Evolutionary conservation across 2,797 vertebrate species (phyloP), one percentile per base, ranked within the genome.

Genomic region (Acrossocheilus fasciatus): DNA sequence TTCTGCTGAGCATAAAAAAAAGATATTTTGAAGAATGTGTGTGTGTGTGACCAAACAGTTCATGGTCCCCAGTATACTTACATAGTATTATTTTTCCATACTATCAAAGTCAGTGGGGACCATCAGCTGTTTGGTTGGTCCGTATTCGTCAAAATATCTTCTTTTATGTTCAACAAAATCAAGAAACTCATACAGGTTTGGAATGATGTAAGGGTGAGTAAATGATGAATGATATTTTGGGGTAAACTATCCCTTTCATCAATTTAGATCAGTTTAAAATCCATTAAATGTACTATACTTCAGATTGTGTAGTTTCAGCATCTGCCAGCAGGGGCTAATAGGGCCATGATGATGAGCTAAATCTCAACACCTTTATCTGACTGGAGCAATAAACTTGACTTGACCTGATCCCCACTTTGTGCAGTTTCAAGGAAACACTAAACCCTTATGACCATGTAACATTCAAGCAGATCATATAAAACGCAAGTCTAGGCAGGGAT

Each of bases 401-500:
- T 41, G 36, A 59, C 54, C 39, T 41, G 23, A 74, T 47, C 17
- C n/a, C 41, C 11, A 62, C 68, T 43, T 41, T 43, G 23, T 45
- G 11, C 1, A 1, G 41, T 64, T 75, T 83, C 4, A 50, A 83
- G 8, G 45, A 52, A 68, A 84, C 45, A 84, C 82, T 83, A 76
- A 84, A 52, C 23, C 45, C n/a, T 59, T 66, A 84, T 39, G 7
- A 52, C 43, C 6, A 66, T 18, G 7, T 39, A 66, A 50, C 59
- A 41, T 77, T 52, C 41, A 83, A 30, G 41, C 59, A 76, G 30
- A 66, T 66, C 18, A 74, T 74, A 45, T 30, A 23, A 74, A 83
- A 83, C 30, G 10, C 17, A 59, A 75, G 70, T 50, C 30, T 69
- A 8, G 59, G 43, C 12, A 50, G 5, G 26, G 12, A 39, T 50